Conservation (phyloP, 2,888 invertebrate species). For the Argyra leucocephala region DNA sequence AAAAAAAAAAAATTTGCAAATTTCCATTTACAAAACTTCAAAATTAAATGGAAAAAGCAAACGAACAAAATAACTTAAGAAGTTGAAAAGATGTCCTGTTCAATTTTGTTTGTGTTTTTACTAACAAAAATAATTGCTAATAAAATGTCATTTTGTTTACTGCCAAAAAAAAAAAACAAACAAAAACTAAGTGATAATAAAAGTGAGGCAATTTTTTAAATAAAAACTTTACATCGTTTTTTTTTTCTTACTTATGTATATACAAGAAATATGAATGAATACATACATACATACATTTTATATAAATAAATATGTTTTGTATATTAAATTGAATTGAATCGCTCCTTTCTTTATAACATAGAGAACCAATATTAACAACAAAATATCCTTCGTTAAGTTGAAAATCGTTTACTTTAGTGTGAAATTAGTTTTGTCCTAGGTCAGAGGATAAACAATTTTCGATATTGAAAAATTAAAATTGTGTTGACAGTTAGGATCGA, state of each 20-base stretch:
- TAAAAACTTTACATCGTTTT: background rate
- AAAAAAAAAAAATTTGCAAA: too few species aligned
- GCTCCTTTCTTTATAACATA: too few species aligned
- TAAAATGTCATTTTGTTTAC: background rate
- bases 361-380: too few species aligned
- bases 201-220: background rate
- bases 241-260: background rate
- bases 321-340: too few species aligned
- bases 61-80: too few species aligned
- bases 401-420: slow-evolving; percentile 4
- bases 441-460: background rate
- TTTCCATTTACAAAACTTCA: too few species aligned
- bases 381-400: background rate
- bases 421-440: slow-evolving; percentile 6
- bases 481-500: background rate
- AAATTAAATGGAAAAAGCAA: too few species aligned
- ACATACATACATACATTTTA: too few species aligned
- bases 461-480: background rate
- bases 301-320: background rate
- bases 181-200: too few species aligned
- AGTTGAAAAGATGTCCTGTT: too few species aligned
- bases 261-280: too few species aligned
- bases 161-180: background rate
- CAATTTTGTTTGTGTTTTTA: too few species aligned
- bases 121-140: background rate